A percentile compares a stretch with the other conserved stretches of the same genome.
Evolutionary conservation across 1,140 invertebrate genomes (phyloP).

Genomic region (Notospermus geniculatus): DNA sequence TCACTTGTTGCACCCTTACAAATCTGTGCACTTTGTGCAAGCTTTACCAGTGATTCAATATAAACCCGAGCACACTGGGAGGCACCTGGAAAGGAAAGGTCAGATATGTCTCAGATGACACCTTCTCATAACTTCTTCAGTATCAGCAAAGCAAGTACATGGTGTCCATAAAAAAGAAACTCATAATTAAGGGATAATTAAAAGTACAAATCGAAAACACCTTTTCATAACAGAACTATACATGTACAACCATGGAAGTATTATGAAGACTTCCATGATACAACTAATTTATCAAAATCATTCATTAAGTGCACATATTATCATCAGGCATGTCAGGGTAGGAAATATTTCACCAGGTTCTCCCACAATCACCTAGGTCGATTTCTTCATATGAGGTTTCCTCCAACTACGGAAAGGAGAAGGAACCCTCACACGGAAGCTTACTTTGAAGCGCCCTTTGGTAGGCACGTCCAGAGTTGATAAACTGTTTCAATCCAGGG

Average conservation of each 20-base stretch:
- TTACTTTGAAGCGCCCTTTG: conserved; percentile 5
- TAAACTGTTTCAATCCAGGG: conserved; percentile 4
- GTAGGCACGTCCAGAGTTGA: neutral
- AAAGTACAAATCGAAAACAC: neutral
- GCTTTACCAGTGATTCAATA: conserved; percentile 6
- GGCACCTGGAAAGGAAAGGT: conserved; percentile 2
- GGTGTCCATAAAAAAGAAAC: neutral
- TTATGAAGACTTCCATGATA: too few species aligned
- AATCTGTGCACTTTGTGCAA: neutral
- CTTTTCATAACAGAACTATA: neutral
- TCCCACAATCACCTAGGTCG: too few species aligned
- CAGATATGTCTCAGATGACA: too few species aligned
- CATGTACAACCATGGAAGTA: neutral
- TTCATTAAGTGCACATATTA: too few species aligned
- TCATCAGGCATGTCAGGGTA: too few species aligned
- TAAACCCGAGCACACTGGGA: conserved; percentile 4
- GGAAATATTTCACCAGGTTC: too few species aligned
- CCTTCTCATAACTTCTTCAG: neutral
- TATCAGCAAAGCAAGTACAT: neutral
- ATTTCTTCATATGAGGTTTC: too few species aligned
- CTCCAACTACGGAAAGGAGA: too few species aligned
- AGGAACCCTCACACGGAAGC: neutral
- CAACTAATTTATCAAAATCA: too few species aligned
- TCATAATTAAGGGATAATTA: neutral
- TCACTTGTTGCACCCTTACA: conserved; percentile 5